Evolutionary conservation across 2,797 vertebrate genomes (phyloP).

Genomic region (Onychomys leucogaster): DNA sequence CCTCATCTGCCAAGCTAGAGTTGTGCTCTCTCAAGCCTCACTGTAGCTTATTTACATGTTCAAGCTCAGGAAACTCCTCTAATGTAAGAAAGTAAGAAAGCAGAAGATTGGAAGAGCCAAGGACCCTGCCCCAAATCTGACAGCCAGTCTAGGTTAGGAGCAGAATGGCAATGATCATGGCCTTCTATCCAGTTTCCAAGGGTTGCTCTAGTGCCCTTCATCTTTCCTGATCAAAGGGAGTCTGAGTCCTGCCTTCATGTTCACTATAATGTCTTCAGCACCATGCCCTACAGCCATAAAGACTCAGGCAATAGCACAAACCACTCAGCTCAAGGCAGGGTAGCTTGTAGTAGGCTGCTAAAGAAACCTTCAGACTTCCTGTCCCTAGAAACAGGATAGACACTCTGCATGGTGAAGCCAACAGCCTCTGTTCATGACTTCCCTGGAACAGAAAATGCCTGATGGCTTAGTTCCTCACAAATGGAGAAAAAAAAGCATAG

Average conservation of each 20-base stretch:
- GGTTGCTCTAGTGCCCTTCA: too few species aligned
- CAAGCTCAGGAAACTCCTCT: neutral
- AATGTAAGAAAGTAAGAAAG: neutral
- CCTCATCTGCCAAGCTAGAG: neutral
- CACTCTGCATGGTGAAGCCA: neutral
- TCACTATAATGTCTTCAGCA: neutral
- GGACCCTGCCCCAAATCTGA: neutral
- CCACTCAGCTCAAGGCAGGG: neutral
- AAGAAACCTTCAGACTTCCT: neutral
- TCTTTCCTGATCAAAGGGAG: neutral
- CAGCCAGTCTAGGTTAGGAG: neutral
- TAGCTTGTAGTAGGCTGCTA: neutral
- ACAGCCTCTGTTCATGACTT: neutral
- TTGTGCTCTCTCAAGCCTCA: accelerated
- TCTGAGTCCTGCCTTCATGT: neutral
- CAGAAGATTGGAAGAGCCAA: neutral
- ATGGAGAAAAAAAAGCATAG: neutral
- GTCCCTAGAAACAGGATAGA: neutral
- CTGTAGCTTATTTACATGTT: too few species aligned
- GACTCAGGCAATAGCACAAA: neutral
- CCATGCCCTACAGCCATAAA: neutral
- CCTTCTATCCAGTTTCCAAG: neutral
- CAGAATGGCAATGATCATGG: neutral
- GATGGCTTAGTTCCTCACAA: neutral
- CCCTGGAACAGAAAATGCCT: neutral